Base-by-base conservation (phyloP, 2,797 vertebrate species). In the Picus viridis region DNA sequence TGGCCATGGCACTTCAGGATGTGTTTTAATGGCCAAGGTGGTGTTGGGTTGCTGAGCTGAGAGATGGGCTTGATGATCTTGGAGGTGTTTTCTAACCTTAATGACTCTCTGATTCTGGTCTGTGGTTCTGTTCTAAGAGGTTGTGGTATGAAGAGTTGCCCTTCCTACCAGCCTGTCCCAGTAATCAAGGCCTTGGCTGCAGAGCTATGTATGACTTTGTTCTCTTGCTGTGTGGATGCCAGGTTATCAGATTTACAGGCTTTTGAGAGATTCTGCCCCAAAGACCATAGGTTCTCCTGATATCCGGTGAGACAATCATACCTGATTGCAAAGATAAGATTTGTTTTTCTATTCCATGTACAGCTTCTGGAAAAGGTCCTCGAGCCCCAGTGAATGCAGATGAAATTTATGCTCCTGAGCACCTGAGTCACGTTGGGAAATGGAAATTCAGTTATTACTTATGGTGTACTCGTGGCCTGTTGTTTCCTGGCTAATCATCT, bases 401-500 rank as follows among this genome's bases (percentile, higher is more conserved):
- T 61, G 9, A 85, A 84, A 78, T 78, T 70, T 83, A 17, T 65
- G 30, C 13, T 85, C 9, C 26, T 41, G 56, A 70, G 69, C 62
- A 78, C 49, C 20, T 58, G 58, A 68, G 30, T 91, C 23, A 34
- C 67, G 88, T 88, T 29, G 23, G 61, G 86, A 92, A 93, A 89
- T n/a, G 11, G 41, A 91, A 93, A 75, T 73, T 62, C 30, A 16
- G 11, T 62, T 62, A 58, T 23, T 61, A 45, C 57, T 72, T 75
- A 36, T 15, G 16, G 53, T 54, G 9, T 23, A 41, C 72, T 75
- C 56, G 18, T 14, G 32, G 34, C n/a, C 14, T 87, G 83, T 81
- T 86, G 75, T 91, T 89, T 92, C 30, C 18, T 65, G 41, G 34
- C 86, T 93, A 85, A 92, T 86, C 39, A 64, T 58, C n/a, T 45